Percentiles rank a stretch among this genome's conserved stretches.
Conservation (phyloP, 2,888 invertebrate species). For the Melikaiella ostensackeni region DNA sequence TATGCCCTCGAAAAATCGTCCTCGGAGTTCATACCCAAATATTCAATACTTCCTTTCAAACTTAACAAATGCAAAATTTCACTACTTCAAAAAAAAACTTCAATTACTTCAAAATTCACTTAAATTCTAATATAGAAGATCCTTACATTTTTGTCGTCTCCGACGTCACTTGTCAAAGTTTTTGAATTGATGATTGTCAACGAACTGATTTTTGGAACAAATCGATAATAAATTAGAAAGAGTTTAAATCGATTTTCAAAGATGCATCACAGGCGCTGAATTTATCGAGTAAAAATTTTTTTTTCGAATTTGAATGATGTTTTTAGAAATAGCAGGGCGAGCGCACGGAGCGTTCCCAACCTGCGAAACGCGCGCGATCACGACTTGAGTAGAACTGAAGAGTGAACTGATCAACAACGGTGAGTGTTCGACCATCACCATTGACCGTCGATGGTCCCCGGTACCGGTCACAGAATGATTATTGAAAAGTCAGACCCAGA, state of each 20-base stretch:
- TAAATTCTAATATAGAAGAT: not conserved
- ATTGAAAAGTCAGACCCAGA: not conserved
- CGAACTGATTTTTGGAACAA: not conserved
- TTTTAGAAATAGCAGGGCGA: constrained; percentile 46
- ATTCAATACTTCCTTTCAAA: too few species aligned
- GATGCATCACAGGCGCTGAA: not conserved
- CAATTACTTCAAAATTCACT: not conserved
- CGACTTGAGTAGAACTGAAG: constrained; percentile 68
- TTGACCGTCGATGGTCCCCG: constrained; percentile 60
- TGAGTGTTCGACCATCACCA: constrained; percentile 61
- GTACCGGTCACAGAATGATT: constrained; percentile 6
- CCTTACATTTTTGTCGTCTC: not conserved
- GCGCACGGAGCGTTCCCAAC: constrained; percentile 49
- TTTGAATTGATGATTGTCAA: not conserved
- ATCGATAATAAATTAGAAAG: not conserved
- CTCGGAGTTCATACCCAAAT: not conserved
- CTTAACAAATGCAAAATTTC: not conserved
- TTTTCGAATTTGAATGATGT: not conserved
- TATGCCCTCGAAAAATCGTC: not conserved
- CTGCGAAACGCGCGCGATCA: constrained; percentile 60
- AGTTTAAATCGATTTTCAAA: not conserved
- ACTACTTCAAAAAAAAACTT: not conserved
- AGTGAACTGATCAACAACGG: constrained; percentile 26
- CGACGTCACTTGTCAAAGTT: not conserved
- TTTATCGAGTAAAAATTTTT: not conserved